Evolutionary conservation across 2,797 vertebrate species (phyloP).

Genomic region (Siniperca obscura): DNA sequence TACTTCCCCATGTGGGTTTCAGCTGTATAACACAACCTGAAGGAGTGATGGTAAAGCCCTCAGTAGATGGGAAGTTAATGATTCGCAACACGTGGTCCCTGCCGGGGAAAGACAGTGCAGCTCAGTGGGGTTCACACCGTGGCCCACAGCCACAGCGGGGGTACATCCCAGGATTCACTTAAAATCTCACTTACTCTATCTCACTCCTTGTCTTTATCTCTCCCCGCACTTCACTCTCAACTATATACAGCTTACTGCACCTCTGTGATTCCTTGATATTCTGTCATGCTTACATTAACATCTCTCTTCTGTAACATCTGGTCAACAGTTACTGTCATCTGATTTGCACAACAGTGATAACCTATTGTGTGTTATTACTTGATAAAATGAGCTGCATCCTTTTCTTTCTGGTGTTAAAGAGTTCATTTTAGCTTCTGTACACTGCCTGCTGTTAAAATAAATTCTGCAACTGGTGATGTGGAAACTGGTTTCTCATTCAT

Average conservation of each 20-base stretch:
- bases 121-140: constrained; percentile 67
- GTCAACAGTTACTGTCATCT: constrained; percentile 17
- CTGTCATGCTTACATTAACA: constrained; percentile 32
- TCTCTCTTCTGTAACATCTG: constrained; percentile 27
- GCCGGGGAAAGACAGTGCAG: constrained; percentile 52
- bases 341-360: constrained; percentile 20
- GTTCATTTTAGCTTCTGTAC: neutral
- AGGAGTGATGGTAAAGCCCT: constrained; percentile 43
- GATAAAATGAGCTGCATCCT: constrained; percentile 16
- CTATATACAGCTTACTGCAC: constrained; percentile 21
- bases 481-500: constrained; percentile 26
- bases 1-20: constrained; percentile 41
- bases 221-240: constrained; percentile 41
- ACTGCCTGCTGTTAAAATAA: constrained; percentile 32
- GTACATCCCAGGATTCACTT: constrained; percentile 61
- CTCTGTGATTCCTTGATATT: constrained; percentile 43
- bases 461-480: constrained; percentile 3
- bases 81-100: constrained; percentile 68
- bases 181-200: constrained; percentile 57
- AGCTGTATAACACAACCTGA: constrained; percentile 51
- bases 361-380: constrained; percentile 16
- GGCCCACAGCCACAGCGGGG: constrained; percentile 60
- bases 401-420: neutral
- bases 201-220: constrained; percentile 48
- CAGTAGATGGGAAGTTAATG: constrained; percentile 65